These are phyloP conservation scores for Magallana angulata DNA, from an alignment of 1,140 invertebrate genomes.

Conservation along the genomic window DNA sequence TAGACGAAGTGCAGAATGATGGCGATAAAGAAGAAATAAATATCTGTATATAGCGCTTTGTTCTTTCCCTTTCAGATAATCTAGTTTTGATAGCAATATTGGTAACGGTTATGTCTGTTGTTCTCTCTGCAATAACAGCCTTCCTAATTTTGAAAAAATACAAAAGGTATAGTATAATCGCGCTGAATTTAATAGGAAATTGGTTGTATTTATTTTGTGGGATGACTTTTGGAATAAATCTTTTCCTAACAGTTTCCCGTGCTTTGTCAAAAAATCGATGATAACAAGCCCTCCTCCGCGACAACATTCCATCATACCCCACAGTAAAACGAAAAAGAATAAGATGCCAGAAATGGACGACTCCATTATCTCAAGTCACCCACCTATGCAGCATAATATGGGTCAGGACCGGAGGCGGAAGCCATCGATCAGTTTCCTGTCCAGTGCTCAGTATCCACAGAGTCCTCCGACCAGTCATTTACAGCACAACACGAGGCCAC, in stretches of 20 bases:
- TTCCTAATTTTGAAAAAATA: not conserved
- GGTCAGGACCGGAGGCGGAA: not conserved
- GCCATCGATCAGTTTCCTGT: not conserved
- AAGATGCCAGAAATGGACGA: not conserved
- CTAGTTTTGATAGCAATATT: not conserved
- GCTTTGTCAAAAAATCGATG: not conserved
- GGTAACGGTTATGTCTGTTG: not conserved
- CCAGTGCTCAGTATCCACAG: not conserved
- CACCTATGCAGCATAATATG: not conserved
- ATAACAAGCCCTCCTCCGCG: not conserved
- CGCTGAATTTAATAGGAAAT: not conserved
- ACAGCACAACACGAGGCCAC: not conserved
- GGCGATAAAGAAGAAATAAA: too few species aligned
- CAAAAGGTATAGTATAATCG: not conserved
- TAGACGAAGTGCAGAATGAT: too few species aligned
- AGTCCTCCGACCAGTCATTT: not conserved
- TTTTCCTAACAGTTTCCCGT: not conserved
- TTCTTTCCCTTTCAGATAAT: not conserved
- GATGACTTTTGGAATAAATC: not conserved
- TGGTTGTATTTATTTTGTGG: not conserved
- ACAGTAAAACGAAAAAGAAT: not conserved
- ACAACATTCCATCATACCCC: not conserved
- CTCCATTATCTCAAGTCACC: constrained; percentile 4
- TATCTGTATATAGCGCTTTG: too few species aligned
- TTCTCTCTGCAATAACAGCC: not conserved